phyloP scores from a whole-genome alignment of 2,888 invertebrate species.

The Elysia crispata region DNA sequence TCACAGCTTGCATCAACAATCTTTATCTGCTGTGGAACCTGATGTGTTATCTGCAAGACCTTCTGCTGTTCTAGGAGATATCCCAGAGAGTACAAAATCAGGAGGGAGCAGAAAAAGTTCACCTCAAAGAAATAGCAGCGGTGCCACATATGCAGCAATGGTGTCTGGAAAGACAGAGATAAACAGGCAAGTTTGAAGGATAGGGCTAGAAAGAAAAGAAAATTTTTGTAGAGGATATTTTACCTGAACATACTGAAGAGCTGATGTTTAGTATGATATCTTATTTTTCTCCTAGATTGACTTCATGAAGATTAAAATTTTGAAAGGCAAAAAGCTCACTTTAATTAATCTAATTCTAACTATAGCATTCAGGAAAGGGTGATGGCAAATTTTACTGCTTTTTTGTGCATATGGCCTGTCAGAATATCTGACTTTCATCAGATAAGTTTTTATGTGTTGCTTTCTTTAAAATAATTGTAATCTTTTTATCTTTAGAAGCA shows the following conservation, averaged over 20 bases:
- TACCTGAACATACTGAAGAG: too few relatives aligned
- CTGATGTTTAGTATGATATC: too few relatives aligned
- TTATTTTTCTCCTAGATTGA: too few relatives aligned
- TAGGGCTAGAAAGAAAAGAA: not conserved
- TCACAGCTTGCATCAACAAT: not conserved
- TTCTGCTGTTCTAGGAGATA: too few relatives aligned
- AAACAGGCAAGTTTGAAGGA: conserved; percentile 26
- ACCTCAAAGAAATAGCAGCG: not conserved
- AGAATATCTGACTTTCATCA: too few relatives aligned
- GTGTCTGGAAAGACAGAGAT: conserved; percentile 38
- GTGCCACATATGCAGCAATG: conserved; percentile 45
- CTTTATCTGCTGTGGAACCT: not conserved
- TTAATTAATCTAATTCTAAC: not conserved
- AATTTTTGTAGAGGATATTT: not conserved
- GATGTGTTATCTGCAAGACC: not conserved
- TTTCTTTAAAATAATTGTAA: not conserved
- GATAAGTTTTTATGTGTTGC: too few relatives aligned
- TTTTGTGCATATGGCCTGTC: not conserved
- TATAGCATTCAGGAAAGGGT: too few relatives aligned
- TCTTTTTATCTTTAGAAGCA: not conserved
- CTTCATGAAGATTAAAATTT: not conserved
- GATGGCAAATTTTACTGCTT: not conserved
- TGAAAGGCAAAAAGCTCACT: not conserved
- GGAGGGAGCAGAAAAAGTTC: not conserved
- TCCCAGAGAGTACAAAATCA: too few relatives aligned